Base-by-base conservation (phyloP, 2,888 invertebrate genomes). In the Caenorhabditis sp. region DNA sequence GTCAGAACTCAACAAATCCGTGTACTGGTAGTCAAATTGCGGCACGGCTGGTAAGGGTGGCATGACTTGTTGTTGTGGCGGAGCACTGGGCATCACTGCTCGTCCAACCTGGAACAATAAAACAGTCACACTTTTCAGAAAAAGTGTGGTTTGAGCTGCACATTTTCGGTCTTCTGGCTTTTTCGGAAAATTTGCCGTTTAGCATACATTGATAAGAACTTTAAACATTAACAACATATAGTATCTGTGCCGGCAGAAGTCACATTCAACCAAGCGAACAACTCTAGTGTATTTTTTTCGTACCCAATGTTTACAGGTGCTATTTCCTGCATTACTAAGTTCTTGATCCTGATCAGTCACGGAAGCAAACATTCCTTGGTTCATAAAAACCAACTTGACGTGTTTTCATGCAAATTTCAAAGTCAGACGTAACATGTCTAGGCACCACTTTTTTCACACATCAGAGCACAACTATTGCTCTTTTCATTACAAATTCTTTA, bases 61-160 rank as follows among this genome's bases (percentile, higher is more conserved):
- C 11, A 13, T 13, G n/a, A n/a, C n/a, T n/a, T n/a, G n/a, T 51
- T 44, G 70, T 22, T 60, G 67, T 4, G 5, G 55, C 20, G 58
- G 50, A 18, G 44, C 67, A 22, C 32, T 61, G 20, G 77, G 80
- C 69, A 80, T 64, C 2, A 80, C 74, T 24, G 80, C 80, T 69
- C 69, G 26, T 1, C 80, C 80, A 8, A 80, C 74, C 80, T 80
- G 35, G 24, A 80, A 37, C 13, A 24, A 6, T 26, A 51, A 26
- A 24, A 22, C 40, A 40, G 8, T 26, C 20, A 68, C 22, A 13
- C 13, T 40, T 5, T 40, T 8, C 11, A 44, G n/a, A n/a, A 37
- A 24, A 70, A 47, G 26, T 40, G 40, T 26, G 44, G 15, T 40
- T 37, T 15, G 37, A 4, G 47, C n/a, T 44, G 15, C 40, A 44